Conservation (phyloP, 2,797 vertebrate species). For the Liasis olivaceus region DNA sequence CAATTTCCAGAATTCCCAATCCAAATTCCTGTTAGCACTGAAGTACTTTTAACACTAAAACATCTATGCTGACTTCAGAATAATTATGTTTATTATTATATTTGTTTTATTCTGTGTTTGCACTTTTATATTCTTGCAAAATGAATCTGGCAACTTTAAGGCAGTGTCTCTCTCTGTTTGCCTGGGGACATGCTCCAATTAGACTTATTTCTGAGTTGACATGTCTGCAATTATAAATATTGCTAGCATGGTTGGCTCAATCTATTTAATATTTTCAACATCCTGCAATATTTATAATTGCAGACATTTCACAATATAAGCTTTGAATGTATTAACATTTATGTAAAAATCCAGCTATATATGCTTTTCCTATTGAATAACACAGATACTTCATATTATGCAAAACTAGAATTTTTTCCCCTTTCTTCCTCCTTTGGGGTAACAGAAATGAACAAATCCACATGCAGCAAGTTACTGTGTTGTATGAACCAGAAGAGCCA, state of each 20-base stretch:
- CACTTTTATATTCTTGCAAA: neutral
- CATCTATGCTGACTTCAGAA: neutral
- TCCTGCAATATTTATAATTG: neutral
- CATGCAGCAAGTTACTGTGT: neutral
- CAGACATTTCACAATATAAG: neutral
- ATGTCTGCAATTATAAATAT: too few species aligned
- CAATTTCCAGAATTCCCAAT: too few species aligned
- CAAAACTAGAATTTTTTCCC: constrained; percentile 19
- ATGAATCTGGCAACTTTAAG: neutral
- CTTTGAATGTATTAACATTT: neutral
- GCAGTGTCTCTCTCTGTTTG: too few species aligned
- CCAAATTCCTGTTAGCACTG: too few species aligned
- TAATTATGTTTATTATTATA: neutral
- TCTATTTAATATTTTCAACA: neutral
- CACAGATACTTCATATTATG: constrained; percentile 41
- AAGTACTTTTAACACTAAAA: too few species aligned
- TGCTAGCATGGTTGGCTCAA: neutral
- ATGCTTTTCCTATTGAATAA: constrained; percentile 34
- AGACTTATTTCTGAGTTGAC: too few species aligned
- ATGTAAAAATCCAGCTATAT: neutral
- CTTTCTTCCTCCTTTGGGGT: constrained; percentile 53
- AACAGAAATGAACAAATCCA: constrained; percentile 45
- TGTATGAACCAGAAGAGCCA: constrained; percentile 51
- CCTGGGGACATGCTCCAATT: too few species aligned
- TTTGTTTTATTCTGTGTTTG: neutral